A percentile compares a stretch with the other conserved stretches of the same genome.
Conservation (phyloP, 2,113 vertebrate species). For the Callaeas wilsoni region DNA sequence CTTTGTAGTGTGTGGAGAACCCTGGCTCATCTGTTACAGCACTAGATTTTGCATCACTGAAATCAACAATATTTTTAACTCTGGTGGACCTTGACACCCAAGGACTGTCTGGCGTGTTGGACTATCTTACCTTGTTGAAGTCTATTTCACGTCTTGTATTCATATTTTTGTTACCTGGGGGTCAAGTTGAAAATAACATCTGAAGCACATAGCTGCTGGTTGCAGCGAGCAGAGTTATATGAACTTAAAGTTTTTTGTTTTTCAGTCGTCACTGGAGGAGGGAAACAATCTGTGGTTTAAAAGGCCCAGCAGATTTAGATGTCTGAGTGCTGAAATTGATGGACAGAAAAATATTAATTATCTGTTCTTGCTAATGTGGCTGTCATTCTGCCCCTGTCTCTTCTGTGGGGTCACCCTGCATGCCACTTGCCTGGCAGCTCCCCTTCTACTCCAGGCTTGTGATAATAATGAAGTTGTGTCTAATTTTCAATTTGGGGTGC, state of each 20-base stretch:
- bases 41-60: background rate
- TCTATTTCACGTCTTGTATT: background rate
- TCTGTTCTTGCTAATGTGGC: background rate
- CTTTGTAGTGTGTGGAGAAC: background rate
- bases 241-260: background rate
- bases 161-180: background rate
- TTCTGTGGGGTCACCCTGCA: background rate
- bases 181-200: background rate
- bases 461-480: background rate
- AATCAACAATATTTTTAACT: background rate
- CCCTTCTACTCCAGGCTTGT: background rate
- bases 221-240: background rate
- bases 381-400: background rate
- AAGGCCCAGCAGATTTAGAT: background rate
- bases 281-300: background rate
- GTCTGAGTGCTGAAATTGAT: background rate
- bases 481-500: background rate
- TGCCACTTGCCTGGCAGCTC: background rate
- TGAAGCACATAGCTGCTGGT: background rate
- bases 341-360: background rate
- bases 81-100: background rate
- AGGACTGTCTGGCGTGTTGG: background rate
- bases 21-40: background rate
- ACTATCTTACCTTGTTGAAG: background rate
- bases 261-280: background rate